Percentiles rank a stretch among this genome's conserved stretches.
Evolutionary conservation across 2,888 invertebrate genomes (phyloP).

Genomic region (Onchidella celtica): DNA sequence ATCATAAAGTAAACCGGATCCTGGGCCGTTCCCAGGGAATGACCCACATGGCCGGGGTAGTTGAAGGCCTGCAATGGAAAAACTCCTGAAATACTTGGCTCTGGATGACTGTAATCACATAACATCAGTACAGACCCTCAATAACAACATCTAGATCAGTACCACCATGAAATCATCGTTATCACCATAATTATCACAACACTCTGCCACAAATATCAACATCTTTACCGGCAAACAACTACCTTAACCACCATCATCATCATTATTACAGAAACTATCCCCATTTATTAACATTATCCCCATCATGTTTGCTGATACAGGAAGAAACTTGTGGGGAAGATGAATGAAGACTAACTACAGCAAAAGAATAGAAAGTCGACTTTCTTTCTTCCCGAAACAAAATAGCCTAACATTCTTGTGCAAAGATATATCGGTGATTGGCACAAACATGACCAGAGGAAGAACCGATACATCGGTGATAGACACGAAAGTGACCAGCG

Average conservation of each 20-base stretch:
- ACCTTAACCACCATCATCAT: background rate
- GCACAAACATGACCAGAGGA: too few species aligned
- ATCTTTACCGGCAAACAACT: background rate
- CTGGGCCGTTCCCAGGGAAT: conserved; percentile 56
- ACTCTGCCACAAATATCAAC: background rate
- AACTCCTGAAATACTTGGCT: background rate
- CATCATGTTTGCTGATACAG: too few species aligned
- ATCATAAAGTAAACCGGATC: conserved; percentile 58
- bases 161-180: too few species aligned
- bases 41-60: conserved; percentile 58
- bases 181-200: background rate
- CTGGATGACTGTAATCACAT: background rate
- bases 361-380: too few species aligned
- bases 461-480: too few species aligned
- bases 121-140: background rate
- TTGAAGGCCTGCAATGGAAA: conserved; percentile 53
- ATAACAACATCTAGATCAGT: background rate
- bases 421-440: too few species aligned
- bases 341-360: too few species aligned
- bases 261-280: background rate
- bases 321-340: too few species aligned
- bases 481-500: too few species aligned
- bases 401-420: too few species aligned
- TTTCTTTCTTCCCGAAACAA: too few species aligned
- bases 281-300: too few species aligned